phyloP scores from a whole-genome alignment of 2,888 invertebrate species.

The Mythimna vitellina region DNA sequence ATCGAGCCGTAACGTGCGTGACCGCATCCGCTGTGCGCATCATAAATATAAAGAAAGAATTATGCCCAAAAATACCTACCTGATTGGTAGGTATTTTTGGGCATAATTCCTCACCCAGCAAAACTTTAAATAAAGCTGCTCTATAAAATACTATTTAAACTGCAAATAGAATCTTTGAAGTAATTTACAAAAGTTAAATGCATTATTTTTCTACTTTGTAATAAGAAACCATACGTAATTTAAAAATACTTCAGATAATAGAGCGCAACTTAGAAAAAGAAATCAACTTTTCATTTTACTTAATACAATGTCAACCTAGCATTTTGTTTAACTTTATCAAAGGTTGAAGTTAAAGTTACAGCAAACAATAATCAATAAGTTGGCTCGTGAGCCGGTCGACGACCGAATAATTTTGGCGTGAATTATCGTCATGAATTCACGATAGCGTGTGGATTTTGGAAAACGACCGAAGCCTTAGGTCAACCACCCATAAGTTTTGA shows the following conservation, averaged over 20 bases:
- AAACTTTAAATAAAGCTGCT: slow-evolving; percentile 24
- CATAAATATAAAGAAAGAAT: slow-evolving; percentile 55
- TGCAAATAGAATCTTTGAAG: slow-evolving; percentile 10
- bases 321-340: slow-evolving; percentile 53
- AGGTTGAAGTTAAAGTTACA: slow-evolving; percentile 58
- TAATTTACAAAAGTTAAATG: neutral
- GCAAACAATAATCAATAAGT: slow-evolving; percentile 64
- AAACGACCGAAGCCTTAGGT: slow-evolving; percentile 69
- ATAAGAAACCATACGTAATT: slow-evolving; percentile 10
- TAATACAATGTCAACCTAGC: slow-evolving; percentile 35
- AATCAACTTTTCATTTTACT: slow-evolving; percentile 31
- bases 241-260: slow-evolving; percentile 20
- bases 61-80: slow-evolving; percentile 65
- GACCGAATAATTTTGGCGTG: slow-evolving; percentile 82
- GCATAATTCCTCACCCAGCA: slow-evolving; percentile 61
- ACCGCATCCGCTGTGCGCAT: slow-evolving; percentile 64
- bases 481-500: slow-evolving; percentile 67
- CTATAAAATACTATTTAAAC: slow-evolving; percentile 8
- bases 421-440: slow-evolving; percentile 74
- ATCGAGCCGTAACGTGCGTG: slow-evolving; percentile 62
- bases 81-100: too few relatives aligned
- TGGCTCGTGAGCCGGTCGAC: slow-evolving; percentile 68
- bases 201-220: neutral
- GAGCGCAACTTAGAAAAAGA: slow-evolving; percentile 21
- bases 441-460: slow-evolving; percentile 78